phyloP scores from a whole-genome alignment of 2,113 vertebrate genomes.

The Oncorhynchus masou region DNA sequence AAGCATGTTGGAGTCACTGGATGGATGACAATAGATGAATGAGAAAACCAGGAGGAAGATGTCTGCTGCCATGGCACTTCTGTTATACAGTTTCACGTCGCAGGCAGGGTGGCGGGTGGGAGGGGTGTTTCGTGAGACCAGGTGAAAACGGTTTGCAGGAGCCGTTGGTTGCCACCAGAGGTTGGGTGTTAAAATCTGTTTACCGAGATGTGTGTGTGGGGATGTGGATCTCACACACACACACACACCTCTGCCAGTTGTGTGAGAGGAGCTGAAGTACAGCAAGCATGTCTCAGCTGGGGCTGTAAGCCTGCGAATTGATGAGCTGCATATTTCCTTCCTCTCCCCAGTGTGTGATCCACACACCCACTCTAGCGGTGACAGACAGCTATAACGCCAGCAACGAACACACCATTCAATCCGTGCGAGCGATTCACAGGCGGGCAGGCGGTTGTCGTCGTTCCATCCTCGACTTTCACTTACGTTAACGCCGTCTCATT shows the following conservation, averaged over 20 bases:
- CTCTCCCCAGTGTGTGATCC: slow-evolving; percentile 13
- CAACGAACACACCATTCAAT: slow-evolving; percentile 37
- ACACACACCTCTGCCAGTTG: slow-evolving; percentile 5
- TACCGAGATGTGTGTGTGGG: slow-evolving; percentile 8
- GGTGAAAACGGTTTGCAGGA: slow-evolving; percentile 16
- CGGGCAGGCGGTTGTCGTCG: too few relatives aligned
- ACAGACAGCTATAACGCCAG: slow-evolving; percentile 20
- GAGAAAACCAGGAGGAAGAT: slow-evolving; percentile 51
- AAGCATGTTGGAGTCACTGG: not conserved
- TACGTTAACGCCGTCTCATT: slow-evolving; percentile 32
- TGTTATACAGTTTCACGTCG: slow-evolving; percentile 28
- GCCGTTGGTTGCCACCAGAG: slow-evolving; percentile 33
- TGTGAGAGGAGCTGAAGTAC: not conserved
- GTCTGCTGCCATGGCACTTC: slow-evolving; percentile 51
- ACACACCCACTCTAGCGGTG: slow-evolving; percentile 23
- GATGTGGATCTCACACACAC: not conserved
- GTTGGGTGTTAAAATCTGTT: slow-evolving; percentile 33
- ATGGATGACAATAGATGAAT: slow-evolving; percentile 40
- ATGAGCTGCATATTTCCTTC: slow-evolving; percentile 20
- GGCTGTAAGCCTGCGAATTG: slow-evolving; percentile 41
- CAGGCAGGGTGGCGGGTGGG: not conserved
- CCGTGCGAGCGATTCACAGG: slow-evolving; percentile 5
- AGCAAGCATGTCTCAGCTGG: slow-evolving; percentile 29
- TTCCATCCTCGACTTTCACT: slow-evolving; percentile 22
- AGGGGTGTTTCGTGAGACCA: slow-evolving; percentile 21